These are phyloP conservation scores for Cyanoramphus novaezelandiae DNA, from an alignment of 2,113 vertebrate genomes.

Conservation along the genomic window DNA sequence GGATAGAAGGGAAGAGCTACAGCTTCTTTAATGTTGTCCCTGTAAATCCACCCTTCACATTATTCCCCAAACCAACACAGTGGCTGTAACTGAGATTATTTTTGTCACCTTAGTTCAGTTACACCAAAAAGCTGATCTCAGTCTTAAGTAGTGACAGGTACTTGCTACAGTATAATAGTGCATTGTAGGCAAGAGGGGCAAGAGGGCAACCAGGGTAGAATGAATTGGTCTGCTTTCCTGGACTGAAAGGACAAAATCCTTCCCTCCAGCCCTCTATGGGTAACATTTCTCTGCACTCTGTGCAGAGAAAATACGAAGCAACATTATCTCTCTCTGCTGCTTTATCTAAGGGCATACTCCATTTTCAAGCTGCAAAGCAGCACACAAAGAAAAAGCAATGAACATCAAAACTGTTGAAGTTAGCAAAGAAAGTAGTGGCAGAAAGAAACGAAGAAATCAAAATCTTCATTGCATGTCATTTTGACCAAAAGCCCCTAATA, in stretches of 20 bases:
- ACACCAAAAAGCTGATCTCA: background rate
- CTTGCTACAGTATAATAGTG: background rate
- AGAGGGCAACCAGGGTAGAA: background rate
- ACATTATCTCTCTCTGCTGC: background rate
- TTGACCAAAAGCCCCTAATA: background rate
- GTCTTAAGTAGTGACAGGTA: background rate
- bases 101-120: background rate
- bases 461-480: background rate
- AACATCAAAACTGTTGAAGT: background rate
- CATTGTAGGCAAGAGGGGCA: background rate
- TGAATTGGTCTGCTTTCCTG: background rate
- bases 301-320: background rate
- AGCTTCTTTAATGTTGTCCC: background rate
- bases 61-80: background rate
- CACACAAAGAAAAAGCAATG: background rate
- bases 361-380: background rate
- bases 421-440: background rate
- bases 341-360: background rate
- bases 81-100: background rate
- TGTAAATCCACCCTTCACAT: background rate
- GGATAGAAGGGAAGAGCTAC: background rate
- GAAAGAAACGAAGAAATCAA: background rate
- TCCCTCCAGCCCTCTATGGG: background rate
- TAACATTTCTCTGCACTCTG: background rate
- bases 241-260: background rate